phyloP scores from a whole-genome alignment of 2,113 vertebrate species.

The Gorsachius goisagi region DNA sequence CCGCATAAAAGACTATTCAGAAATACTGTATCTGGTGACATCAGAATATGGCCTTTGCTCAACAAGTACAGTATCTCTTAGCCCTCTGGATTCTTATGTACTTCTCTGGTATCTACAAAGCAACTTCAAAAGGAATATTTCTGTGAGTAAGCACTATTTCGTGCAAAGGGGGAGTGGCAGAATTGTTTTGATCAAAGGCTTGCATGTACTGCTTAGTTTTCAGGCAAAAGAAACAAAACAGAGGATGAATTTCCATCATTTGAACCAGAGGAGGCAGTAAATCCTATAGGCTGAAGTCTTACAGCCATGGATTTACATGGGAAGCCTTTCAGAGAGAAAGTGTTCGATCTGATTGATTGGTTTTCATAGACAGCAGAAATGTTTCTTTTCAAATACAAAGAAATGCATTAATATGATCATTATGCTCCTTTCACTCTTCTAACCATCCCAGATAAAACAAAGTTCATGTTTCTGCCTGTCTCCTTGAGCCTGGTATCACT shows the following conservation, averaged over 20 bases:
- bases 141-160: constrained; percentile 36
- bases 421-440: neutral
- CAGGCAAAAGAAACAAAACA: constrained; percentile 35
- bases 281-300: neutral
- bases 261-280: neutral
- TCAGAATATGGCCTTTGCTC: constrained; percentile 17
- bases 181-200: constrained; percentile 49
- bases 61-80: constrained; percentile 3
- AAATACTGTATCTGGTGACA: constrained; percentile 18
- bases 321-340: neutral
- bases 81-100: neutral
- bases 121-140: constrained; percentile 37
- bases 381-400: neutral
- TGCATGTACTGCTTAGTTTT: constrained; percentile 5
- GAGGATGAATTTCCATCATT: constrained; percentile 35
- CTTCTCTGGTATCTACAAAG: constrained; percentile 8
- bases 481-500: neutral
- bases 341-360: neutral
- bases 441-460: neutral
- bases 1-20: constrained; percentile 33
- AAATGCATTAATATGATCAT: neutral
- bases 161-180: neutral
- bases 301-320: neutral
- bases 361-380: neutral
- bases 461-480: neutral